Base-by-base conservation (phyloP, 2,888 invertebrate species). In the Muscina levida region DNA sequence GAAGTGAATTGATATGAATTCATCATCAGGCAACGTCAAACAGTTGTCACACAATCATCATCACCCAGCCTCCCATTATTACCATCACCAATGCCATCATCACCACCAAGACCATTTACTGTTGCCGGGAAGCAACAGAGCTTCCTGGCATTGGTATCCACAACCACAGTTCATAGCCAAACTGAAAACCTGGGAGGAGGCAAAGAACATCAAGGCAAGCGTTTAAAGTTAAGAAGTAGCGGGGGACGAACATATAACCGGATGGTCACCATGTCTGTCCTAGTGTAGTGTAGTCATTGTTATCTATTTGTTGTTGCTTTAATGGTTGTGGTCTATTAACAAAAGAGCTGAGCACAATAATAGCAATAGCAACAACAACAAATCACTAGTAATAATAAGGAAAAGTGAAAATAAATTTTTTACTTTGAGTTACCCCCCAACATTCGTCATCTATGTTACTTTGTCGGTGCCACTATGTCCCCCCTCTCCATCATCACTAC, bases 1-100 rank as follows among this genome's bases (percentile, higher is more conserved):
- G 68, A 65, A 67, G 56, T 8, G 22, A 57, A 59, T 26, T 73
- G 59, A 81, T 72, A 77, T 72, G 81, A 81, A 74, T 72, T 67
- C 80, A 77, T 81, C 74, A 81, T 81, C 77, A 74, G 67, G 74
- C 74, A 77, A 81, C 77, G 71, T 77, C 80, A 81, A 74, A 74
- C 74, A 72, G 81, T 81, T 77, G 77, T 81, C 81, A 81, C 72
- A 81, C 72, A 81, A 77, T 26, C 56, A 42, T 57, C 51, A 68
- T 44, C 67, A 42, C 31, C 75, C 57, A 46, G 19, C 19, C 10
- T 53, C 67, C 48, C 22, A 44, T 39, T n/a, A n/a, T n/a, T n/a
- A n/a, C n/a, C 67, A 62, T 37, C 70, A 65, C 42, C n/a, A 31
- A 22, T 39, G 24, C 46, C 68, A n/a, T 56, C 57, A 17, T 39